Base-by-base conservation (phyloP, 2,113 vertebrate species). In the Cettia cetti region DNA sequence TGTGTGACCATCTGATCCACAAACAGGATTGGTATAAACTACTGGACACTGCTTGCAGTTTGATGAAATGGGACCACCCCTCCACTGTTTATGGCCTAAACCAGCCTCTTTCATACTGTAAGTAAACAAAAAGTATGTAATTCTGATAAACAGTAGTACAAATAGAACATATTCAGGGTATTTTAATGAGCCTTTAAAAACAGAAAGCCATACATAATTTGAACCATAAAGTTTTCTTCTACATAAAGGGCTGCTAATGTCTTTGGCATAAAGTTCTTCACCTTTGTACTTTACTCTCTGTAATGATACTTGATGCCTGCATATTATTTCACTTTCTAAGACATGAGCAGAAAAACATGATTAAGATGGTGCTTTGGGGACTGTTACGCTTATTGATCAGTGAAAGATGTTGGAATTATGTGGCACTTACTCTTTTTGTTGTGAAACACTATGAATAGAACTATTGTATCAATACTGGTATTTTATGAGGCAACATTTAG, bases 1-100 rank as follows among this genome's bases (percentile, higher is more conserved):
- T 82, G 98, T 98, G 92, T 99, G 99, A 35, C 99, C 98, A 74
- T 99, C 99, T 50, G 98, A 99, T 88, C 99, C 99, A 97, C 99
- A 99, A 35, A 99, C 98, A 4, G 98, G 98, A 86, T 96, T 97
- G 80, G 98, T 98, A 92, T 98, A 98, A 87, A 98, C 97, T 89
- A 98, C 96, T 7, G 98, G 98, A 95, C 99, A 99, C n/a, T 98
- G 98, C 90, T 98, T 99, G 97, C 99, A 99, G 94, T 98, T 98
- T 78, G 98, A 97, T 82, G 97, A 94, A 68, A 96, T n/a, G 61
- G 98, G 96, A 86, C 97, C 97, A 95, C 97, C 92, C 93, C 97
- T 97, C 98, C 98, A 96, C 18, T 98, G 98, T 90, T 98, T 99
- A 96, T 98, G 98, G 91, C 98, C 97, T 95, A 98, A 94, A 91